Conservation (phyloP, 2,113 vertebrate genomes). For the Phalacrocorax pelagicus region DNA sequence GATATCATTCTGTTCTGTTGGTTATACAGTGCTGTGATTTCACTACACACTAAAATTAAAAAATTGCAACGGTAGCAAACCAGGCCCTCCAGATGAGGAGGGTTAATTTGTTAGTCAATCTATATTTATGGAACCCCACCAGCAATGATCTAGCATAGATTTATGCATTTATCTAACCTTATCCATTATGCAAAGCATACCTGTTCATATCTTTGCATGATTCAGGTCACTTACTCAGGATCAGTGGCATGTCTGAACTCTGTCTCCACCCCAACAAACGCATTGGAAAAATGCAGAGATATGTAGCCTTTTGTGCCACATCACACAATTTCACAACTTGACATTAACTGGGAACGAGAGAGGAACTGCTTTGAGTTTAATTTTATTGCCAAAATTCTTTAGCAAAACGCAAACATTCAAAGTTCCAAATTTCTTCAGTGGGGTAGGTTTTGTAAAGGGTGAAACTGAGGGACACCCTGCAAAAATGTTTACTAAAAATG, state of each 20-base stretch:
- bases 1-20: neutral
- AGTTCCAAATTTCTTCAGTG: neutral
- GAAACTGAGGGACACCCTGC: neutral
- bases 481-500: neutral
- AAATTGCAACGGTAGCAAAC: neutral
- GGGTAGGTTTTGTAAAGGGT: neutral
- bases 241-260: neutral
- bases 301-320: neutral
- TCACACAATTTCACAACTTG: neutral
- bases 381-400: neutral
- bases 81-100: neutral
- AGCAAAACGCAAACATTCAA: neutral
- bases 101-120: conserved; percentile 5
- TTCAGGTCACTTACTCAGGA: neutral
- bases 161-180: neutral
- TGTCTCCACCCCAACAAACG: neutral
- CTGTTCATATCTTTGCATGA: neutral
- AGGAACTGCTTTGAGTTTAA: neutral
- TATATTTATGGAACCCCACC: neutral
- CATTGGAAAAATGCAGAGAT: neutral
- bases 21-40: neutral
- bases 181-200: neutral
- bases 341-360: neutral
- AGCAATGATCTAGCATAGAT: neutral
- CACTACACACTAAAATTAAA: neutral